phyloP scores from a whole-genome alignment of 2,888 invertebrate species.

The Andrena camellia region DNA sequence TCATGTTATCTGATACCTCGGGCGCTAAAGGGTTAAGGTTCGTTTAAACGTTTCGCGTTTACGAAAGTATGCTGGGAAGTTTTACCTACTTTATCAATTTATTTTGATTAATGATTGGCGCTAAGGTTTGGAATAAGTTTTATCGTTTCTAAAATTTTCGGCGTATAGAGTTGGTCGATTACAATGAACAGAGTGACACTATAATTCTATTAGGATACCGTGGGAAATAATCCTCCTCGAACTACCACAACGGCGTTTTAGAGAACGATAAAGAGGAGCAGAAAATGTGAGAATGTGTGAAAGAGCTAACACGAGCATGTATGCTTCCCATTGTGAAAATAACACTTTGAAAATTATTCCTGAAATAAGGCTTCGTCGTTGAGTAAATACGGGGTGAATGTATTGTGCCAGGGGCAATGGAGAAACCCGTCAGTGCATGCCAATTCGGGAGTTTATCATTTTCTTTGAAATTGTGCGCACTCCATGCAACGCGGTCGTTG shows the following conservation, averaged over 20 bases:
- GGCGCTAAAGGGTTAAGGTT: no score
- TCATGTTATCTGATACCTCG: no score
- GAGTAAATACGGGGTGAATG: constrained; percentile 15
- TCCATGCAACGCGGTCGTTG: constrained; percentile 39
- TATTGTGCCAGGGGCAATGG: constrained; percentile 17
- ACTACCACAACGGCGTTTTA: background rate
- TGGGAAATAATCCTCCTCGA: background rate
- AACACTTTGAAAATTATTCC: constrained; percentile 37
- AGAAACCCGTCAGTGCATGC: background rate
- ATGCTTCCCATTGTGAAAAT: constrained; percentile 21
- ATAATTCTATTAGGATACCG: background rate
- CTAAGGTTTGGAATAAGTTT: no score
- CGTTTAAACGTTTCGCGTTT: no score
- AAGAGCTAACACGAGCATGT: constrained; percentile 9
- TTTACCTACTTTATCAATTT: no score
- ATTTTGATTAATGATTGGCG: no score
- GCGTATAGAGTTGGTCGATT: background rate
- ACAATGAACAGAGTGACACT: background rate
- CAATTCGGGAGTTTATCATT: constrained; percentile 59
- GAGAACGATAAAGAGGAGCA: background rate
- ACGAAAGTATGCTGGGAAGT: no score
- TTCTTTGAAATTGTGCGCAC: constrained; percentile 57
- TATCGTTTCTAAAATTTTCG: no score
- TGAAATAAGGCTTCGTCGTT: constrained; percentile 32
- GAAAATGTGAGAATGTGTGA: background rate